Base-by-base conservation (phyloP, 92 coral and sea anemone species). In the Phenganax stokvisi region DNA sequence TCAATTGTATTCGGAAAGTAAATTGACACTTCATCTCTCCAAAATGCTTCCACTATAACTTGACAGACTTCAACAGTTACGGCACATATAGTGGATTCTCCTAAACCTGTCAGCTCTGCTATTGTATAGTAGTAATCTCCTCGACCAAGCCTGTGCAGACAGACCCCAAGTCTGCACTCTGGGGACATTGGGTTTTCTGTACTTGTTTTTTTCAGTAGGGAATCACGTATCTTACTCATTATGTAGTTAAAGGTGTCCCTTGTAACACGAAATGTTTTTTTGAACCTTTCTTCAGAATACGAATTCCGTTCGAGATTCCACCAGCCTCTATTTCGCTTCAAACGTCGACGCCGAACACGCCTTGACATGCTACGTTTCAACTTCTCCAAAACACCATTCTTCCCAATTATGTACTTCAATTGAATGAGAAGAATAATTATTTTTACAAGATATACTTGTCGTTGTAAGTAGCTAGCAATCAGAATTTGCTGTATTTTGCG, bases 61-160 rank as follows among this genome's bases (percentile, higher is more conserved):
- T 84, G 56, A 10, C 66, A 75, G 30, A 84, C 86, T 15, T 83
- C 86, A 12, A 53, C 44, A 27, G 66, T 71, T 64, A 84, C 64
- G 25, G 56, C 76, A 9, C 79, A 84, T 51, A 71, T 83, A 51
- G 87, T 77, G 12, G 84, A 55, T n/a, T 31, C 71, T 12, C 84
- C 79, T 57, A 67, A 37, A 56, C 83, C 79, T 56, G 84, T 77
- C 87, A 84, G 56, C 59, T 84, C 84, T 20, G 87, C 56, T 15
- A 70, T 84, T 17, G 84, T 84, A 66, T 71, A 77, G 37, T 67
- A 84, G 57, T 84, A 68, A 59, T 77, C 84, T n/a, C 87, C 87
- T 9, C 87, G 60, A 16, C 70, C 72, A 27, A 84, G 77, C 60
- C 79, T 69, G 82, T 77, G 77, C 53, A 78, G 52, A n/a, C 57